phyloP scores from a whole-genome alignment of 1,140 invertebrate genomes.

The Andricus grossulariae region DNA sequence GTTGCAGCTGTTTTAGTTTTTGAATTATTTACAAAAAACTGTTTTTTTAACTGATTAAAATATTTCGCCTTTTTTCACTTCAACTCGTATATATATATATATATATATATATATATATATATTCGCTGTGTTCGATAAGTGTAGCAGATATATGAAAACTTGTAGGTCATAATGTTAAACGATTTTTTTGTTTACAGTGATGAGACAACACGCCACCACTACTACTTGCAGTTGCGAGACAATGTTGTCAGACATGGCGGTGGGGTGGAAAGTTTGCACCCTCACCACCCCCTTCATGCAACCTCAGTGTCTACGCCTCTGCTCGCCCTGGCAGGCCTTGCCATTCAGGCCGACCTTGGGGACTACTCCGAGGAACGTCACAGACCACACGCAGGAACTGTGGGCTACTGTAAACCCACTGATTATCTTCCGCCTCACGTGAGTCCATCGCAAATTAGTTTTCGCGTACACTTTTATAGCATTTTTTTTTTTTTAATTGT shows the following conservation, averaged over 20 bases:
- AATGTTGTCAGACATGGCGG: constrained; percentile 86
- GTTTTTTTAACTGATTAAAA: too few species aligned
- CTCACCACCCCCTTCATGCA: constrained; percentile 81
- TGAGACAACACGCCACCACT: constrained; percentile 92
- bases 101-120: too few species aligned
- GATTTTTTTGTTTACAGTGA: constrained; percentile 78
- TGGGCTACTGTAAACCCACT: constrained; percentile 87
- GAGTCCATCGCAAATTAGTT: constrained; percentile 58
- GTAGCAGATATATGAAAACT: too few species aligned
- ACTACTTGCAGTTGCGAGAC: constrained; percentile 94
- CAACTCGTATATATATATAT: too few species aligned
- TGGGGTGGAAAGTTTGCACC: constrained; percentile 77
- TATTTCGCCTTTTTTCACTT: too few species aligned
- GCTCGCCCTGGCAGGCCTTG: constrained; percentile 88
- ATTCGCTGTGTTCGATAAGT: too few species aligned
- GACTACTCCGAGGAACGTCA: constrained; percentile 80
- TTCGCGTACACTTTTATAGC: constrained; percentile 6
- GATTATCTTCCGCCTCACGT: constrained; percentile 82
- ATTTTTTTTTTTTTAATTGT: not conserved
- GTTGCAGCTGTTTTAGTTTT: too few species aligned
- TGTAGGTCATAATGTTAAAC: too few species aligned
- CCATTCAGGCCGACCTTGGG: constrained; percentile 93
- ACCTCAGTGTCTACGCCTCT: constrained; percentile 74
- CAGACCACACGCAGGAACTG: constrained; percentile 78
- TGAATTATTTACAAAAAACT: too few species aligned